These are phyloP conservation scores for Phoenicopterus ruber DNA, from an alignment of 2,113 vertebrate genomes.

Conservation along the genomic window DNA sequence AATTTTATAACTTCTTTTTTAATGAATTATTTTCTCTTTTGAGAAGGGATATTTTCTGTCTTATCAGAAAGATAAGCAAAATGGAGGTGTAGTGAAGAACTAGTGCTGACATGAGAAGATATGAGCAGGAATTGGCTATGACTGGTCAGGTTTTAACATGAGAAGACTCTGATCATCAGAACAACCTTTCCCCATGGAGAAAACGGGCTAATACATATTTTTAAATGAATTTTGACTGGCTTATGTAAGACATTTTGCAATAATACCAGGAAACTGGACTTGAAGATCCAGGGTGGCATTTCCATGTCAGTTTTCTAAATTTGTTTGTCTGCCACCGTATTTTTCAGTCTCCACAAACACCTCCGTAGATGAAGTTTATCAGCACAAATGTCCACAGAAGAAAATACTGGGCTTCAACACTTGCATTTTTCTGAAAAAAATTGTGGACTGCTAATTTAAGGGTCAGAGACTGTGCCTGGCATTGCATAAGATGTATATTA, in stretches of 20 bases:
- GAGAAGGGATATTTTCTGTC: background rate
- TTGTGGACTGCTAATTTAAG: background rate
- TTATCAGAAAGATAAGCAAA: background rate
- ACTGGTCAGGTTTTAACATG: background rate
- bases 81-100: background rate
- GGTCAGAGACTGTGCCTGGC: background rate
- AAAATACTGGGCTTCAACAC: background rate
- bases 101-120: background rate
- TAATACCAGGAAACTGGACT: background rate
- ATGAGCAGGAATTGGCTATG: background rate
- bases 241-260: background rate
- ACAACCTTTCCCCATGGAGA: background rate
- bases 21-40: background rate
- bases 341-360: background rate
- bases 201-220: background rate
- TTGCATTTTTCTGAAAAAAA: background rate
- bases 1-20: background rate
- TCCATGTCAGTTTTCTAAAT: background rate
- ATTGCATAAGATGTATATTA: background rate
- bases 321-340: background rate
- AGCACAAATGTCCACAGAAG: background rate
- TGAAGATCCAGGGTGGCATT: background rate
- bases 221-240: background rate
- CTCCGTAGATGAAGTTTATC: background rate
- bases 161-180: background rate